Base-by-base conservation (phyloP, 2,113 vertebrate species). In the Oophaga pumilio region DNA sequence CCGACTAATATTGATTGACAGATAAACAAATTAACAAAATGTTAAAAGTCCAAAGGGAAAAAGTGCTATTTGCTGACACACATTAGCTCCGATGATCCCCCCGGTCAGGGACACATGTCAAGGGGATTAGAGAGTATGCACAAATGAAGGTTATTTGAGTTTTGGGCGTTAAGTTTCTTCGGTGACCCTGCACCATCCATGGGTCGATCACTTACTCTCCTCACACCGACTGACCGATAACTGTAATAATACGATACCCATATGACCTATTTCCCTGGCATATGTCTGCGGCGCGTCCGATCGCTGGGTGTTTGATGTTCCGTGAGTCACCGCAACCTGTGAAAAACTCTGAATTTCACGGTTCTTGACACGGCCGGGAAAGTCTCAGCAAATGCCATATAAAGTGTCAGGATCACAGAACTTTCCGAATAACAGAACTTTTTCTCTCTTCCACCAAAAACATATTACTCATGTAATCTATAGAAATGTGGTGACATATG, bases 351-450 rank as follows among this genome's bases (percentile, higher is more conserved):
- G 15, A 49, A 82, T 87, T 82, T 87, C 68, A 82, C 24, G 86
- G 78, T 57, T 82, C 52, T 60, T 52, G 68, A 74, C 68, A 57
- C 20, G 12, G 26, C 12, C 20, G n/a, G 76, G 24, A 78, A 59
- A 76, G 56, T 64, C 20, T 86, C 76, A 62, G 26, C 56, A 14
- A 33, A 15, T 33, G 18, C 64, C 11, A 28, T 71, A 60, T 82
- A 59, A 26, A 28, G 28, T 87, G 53, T 86, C 85, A 78, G 71
- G 84, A 86, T 86, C 73, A 86, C 20, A 76, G 33, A 64, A n/a
- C 17, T 33, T 50, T 77, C 69, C 22, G 13, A 50, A 20, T 33
- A 76, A 15, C 20, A 26, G 28, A 62, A 53, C 66, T 20, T 85
- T 22, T 14, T 22, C 33, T n/a, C 28, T 82, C 11, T 22, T 50